Conservation (phyloP, 2,113 vertebrate species). For the Neogobius melanostomus region DNA sequence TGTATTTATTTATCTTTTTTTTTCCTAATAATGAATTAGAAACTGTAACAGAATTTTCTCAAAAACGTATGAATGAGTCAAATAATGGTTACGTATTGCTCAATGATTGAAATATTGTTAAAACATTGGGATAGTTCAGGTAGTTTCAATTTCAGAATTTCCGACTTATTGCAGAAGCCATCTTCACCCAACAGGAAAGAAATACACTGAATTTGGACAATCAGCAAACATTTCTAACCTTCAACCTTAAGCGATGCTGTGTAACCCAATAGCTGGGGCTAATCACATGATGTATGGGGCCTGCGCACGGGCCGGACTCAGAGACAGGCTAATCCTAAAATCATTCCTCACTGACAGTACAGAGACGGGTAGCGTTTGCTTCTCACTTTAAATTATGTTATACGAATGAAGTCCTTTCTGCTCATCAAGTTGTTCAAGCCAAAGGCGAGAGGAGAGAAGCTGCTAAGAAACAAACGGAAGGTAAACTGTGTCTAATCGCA, state of each 20-base stretch:
- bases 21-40: too few species aligned
- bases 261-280: constrained; percentile 6
- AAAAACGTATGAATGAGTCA: too few species aligned
- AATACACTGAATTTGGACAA: constrained; percentile 1
- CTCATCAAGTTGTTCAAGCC: neutral
- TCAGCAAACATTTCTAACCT: constrained; percentile 10
- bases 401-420: neutral
- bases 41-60: too few species aligned
- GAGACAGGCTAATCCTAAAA: constrained; percentile 6
- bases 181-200: neutral
- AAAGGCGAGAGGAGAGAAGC: too few species aligned
- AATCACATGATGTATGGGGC: constrained; percentile 13
- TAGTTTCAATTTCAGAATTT: neutral
- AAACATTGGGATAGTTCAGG: too few species aligned
- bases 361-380: neutral
- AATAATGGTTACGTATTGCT: too few species aligned
- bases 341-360: neutral
- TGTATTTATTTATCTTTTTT: too few species aligned
- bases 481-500: too few species aligned
- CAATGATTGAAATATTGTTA: too few species aligned
- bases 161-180: constrained; percentile 1
- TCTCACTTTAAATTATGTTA: neutral
- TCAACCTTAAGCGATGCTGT: constrained; percentile 4
- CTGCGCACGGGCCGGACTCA: neutral
- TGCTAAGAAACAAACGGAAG: too few species aligned